phyloP scores from a whole-genome alignment of 2,113 vertebrate species.

The Phoenicopterus ruber region DNA sequence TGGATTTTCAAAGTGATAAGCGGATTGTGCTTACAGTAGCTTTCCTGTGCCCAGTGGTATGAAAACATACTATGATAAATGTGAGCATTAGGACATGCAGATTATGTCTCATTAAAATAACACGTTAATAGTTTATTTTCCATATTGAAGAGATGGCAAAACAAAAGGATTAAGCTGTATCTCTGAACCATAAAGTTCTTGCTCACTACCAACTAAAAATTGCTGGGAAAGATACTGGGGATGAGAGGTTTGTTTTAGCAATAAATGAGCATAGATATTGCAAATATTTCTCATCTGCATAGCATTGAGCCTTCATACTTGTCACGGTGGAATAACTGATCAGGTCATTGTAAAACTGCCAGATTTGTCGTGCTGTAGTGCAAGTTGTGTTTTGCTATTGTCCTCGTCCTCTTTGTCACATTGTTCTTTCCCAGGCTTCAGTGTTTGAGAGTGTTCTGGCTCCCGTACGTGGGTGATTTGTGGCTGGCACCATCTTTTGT shows the following conservation, averaged over 20 bases:
- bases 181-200: background rate
- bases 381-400: constrained; percentile 21
- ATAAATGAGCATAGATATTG: background rate
- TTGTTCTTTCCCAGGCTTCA: constrained; percentile 17
- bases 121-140: background rate
- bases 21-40: background rate
- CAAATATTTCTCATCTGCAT: constrained; percentile 6
- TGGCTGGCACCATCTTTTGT: background rate
- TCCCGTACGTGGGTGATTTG: background rate
- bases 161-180: background rate
- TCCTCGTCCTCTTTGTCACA: background rate
- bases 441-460: background rate
- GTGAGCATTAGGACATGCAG: background rate
- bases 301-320: background rate
- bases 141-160: background rate
- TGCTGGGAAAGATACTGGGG: background rate
- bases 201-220: background rate
- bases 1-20: background rate
- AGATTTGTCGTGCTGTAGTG: background rate
- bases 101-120: constrained; percentile 26
- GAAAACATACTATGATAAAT: background rate
- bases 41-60: background rate
- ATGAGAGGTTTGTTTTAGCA: background rate
- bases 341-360: background rate
- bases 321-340: background rate